Evolutionary conservation across 2,888 invertebrate genomes (phyloP).

Genomic region (Eupithecia exiguata): DNA sequence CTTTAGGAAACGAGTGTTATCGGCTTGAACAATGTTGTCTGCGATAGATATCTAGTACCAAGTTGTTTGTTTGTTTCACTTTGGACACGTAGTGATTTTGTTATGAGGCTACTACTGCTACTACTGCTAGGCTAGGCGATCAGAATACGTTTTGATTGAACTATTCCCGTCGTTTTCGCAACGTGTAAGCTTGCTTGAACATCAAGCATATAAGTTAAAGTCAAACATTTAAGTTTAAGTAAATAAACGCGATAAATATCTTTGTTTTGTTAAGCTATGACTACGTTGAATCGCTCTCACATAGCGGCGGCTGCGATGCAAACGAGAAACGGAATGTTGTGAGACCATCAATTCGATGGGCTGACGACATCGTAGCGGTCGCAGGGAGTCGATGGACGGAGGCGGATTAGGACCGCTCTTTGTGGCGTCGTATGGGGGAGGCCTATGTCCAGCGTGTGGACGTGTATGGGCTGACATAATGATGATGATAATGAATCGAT

Average conservation of each 20-base stretch:
- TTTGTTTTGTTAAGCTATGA: not conserved
- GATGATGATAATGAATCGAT: too few relatives aligned
- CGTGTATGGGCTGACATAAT: too few relatives aligned
- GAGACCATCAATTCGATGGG: too few relatives aligned
- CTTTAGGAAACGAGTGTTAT: constrained; percentile 49
- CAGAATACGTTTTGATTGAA: not conserved
- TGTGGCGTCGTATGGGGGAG: too few relatives aligned
- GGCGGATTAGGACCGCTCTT: too few relatives aligned
- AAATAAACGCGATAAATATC: not conserved
- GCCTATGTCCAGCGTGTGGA: too few relatives aligned
- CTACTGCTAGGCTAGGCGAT: too few relatives aligned
- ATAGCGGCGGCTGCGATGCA: too few relatives aligned
- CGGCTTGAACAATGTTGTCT: constrained; percentile 4
- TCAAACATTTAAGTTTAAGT: not conserved
- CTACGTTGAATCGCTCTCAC: not conserved
- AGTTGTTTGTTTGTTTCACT: not conserved
- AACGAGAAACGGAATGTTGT: too few relatives aligned
- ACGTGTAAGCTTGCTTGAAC: not conserved
- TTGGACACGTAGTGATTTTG: not conserved
- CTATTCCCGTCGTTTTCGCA: not conserved
- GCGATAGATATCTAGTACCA: not conserved
- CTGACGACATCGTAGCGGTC: too few relatives aligned
- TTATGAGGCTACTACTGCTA: too few relatives aligned
- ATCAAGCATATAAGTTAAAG: not conserved
- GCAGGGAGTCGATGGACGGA: too few relatives aligned